Base-by-base conservation (phyloP, 2,113 vertebrate species). In the Trematocara unimaculatum region DNA sequence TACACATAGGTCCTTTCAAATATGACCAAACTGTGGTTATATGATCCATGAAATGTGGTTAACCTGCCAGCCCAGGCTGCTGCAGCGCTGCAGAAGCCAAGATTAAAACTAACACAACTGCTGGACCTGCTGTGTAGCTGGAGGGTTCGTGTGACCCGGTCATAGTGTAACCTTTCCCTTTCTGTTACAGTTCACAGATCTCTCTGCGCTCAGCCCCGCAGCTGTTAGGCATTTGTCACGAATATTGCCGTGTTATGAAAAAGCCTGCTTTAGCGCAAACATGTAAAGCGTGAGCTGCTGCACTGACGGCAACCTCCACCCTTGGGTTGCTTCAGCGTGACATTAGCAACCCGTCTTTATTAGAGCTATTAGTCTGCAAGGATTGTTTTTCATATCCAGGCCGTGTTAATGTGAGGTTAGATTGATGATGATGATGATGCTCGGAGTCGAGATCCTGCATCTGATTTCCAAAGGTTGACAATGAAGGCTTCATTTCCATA, bases 341-440 rank as follows among this genome's bases (percentile, higher is more conserved):
- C 90, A 92, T 92, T 91, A 93, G 90, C 86, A 29, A 53, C 70
- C 42, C 35, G 6, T 90, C 87, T 87, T 95, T 92, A 90, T 95
- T 93, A 85, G 87, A 31, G 83, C 87, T 55, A 89, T 94, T 94
- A 91, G 84, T 9, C 85, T 31, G 82, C 17, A 5, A 82, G 85
- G 91, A 88, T 8, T 90, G 86, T 91, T 92, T 92, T 88, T 89
- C 87, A 92, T 88, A 92, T 88, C 72, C 84, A 51, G 86, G 70
- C 85, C 15, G n/a, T 38, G 90, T 84, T 94, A 95, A 93, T 92
- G 92, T 90, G 92, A 93, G 92, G 84, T 93, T 92, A 91, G 92
- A 95, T 89, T 89, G 94, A 94, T 85, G 90, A 94, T 90, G 91
- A 92, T 92, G 91, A 91, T 91, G 93, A 88, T 86, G 84, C 38